phyloP scores from a whole-genome alignment of 2,113 vertebrate genomes.

The Varanus komodoensis region DNA sequence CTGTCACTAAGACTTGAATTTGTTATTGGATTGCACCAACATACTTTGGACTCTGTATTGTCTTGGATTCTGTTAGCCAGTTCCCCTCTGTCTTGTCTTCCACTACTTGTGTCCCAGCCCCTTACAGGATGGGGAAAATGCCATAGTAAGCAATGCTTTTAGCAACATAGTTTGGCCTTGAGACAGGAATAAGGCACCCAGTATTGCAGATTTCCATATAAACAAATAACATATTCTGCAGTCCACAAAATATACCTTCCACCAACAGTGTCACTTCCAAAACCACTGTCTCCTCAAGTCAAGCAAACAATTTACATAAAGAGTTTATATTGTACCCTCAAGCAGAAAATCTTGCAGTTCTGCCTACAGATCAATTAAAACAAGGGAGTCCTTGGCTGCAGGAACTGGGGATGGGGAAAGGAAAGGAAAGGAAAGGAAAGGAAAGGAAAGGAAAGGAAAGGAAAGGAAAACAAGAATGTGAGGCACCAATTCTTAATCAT shows the following conservation, averaged over 20 bases:
- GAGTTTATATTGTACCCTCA: neutral
- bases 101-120: too few species aligned
- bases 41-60: too few species aligned
- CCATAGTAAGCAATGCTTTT: neutral
- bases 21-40: too few species aligned
- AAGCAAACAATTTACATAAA: neutral
- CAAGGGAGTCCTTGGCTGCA: neutral
- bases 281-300: neutral
- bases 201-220: neutral
- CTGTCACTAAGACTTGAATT: too few species aligned
- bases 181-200: neutral
- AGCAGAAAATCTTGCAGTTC: neutral
- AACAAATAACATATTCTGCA: neutral
- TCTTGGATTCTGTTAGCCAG: too few species aligned
- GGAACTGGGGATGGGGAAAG: neutral
- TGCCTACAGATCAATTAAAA: neutral
- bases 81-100: too few species aligned
- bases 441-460: too few species aligned
- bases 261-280: too few species aligned
- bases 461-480: neutral
- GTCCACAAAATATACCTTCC: neutral
- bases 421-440: too few species aligned
- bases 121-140: too few species aligned
- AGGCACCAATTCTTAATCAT: neutral
- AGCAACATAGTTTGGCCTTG: neutral